phyloP scores from a whole-genome alignment of 2,797 vertebrate genomes.

The Heliangelus exortis region DNA sequence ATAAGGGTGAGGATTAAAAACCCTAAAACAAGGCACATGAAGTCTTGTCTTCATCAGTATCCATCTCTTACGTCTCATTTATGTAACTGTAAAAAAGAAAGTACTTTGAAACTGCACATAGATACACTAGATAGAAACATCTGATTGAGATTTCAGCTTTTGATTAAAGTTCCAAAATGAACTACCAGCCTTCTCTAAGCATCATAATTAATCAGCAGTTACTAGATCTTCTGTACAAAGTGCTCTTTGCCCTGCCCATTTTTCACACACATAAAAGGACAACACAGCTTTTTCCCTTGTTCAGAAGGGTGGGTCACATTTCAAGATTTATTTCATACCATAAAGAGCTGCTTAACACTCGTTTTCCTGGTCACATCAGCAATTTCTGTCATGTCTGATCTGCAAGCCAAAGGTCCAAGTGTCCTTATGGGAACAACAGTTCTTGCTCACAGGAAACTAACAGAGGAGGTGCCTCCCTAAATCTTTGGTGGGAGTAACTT shows the following conservation, averaged over 20 bases:
- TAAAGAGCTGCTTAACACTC: not conserved
- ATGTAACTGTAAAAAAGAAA: not conserved
- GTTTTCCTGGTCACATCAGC: not conserved
- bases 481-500: not conserved
- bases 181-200: not conserved
- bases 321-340: not conserved
- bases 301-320: not conserved
- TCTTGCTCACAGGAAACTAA: constrained; percentile 22
- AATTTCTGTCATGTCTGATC: not conserved
- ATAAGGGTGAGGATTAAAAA: too few species aligned
- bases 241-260: not conserved
- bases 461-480: not conserved
- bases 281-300: not conserved
- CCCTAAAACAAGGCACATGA: not conserved
- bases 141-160: not conserved
- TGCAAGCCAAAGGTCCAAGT: not conserved
- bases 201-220: not conserved
- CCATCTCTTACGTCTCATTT: not conserved
- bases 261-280: not conserved
- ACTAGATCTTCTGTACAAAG: not conserved
- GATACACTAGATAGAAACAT: not conserved
- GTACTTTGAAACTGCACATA: not conserved
- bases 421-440: not conserved
- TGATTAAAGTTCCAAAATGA: not conserved
- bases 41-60: not conserved